Conservation (phyloP, 2,113 vertebrate genomes). For the Acanthochromis polyacanthus region DNA sequence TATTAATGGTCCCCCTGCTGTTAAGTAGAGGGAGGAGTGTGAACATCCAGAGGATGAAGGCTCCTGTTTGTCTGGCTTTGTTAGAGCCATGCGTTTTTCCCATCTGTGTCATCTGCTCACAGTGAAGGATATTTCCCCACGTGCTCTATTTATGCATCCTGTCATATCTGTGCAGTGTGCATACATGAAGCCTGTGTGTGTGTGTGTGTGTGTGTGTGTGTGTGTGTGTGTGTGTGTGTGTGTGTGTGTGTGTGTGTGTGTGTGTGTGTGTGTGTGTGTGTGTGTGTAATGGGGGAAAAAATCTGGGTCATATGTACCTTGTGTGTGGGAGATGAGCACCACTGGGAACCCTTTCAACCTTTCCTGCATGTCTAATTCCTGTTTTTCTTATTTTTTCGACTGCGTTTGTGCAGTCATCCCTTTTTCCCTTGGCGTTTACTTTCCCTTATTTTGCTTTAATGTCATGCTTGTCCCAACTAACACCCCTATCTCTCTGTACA, state of each 20-base stretch:
- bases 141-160: slow-evolving; percentile 20
- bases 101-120: slow-evolving; percentile 30
- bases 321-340: slow-evolving; percentile 31
- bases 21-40: slow-evolving; percentile 8
- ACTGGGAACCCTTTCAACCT: slow-evolving; percentile 30
- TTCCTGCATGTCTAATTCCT: slow-evolving; percentile 26
- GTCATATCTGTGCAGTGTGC: neutral
- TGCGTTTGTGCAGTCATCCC: slow-evolving; percentile 1
- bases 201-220: neutral
- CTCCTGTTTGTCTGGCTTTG: slow-evolving; percentile 55
- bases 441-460: slow-evolving; percentile 29
- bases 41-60: slow-evolving; percentile 42
- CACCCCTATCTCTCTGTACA: slow-evolving; percentile 3
- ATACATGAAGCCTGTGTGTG: neutral
- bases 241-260: slow-evolving; percentile 2
- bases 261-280: neutral
- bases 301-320: slow-evolving; percentile 71
- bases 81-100: neutral
- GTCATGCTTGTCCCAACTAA: slow-evolving; percentile 1
- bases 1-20: slow-evolving; percentile 48
- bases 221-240: neutral
- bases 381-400: slow-evolving; percentile 16
- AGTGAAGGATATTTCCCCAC: neutral
- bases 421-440: neutral
- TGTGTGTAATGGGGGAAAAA: slow-evolving; percentile 20